These are phyloP conservation scores for Enteromius argenteus DNA, from an alignment of 2,797 vertebrate genomes.

Conservation along the genomic window DNA sequence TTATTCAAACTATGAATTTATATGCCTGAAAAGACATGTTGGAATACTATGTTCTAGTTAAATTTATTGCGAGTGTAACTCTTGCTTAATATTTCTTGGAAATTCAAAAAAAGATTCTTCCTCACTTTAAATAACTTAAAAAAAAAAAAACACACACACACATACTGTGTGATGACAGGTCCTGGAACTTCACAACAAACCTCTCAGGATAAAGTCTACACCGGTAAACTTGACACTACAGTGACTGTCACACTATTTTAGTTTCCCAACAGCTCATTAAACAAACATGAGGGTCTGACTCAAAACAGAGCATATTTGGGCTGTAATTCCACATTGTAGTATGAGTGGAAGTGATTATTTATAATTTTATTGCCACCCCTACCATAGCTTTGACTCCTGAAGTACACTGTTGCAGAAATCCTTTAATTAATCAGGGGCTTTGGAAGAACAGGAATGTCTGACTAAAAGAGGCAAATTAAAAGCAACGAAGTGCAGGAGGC, in stretches of 20 bases:
- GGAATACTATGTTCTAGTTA: background rate
- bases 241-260: slow-evolving; percentile 26
- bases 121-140: slow-evolving; percentile 2
- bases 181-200: background rate
- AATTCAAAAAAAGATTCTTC: background rate
- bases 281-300: slow-evolving; percentile 40
- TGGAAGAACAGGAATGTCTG: slow-evolving; percentile 17
- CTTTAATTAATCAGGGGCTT: slow-evolving; percentile 39
- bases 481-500: slow-evolving; percentile 54
- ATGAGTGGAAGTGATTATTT: slow-evolving; percentile 16
- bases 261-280: slow-evolving; percentile 36
- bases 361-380: background rate
- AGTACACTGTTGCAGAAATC: slow-evolving; percentile 23
- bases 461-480: slow-evolving; percentile 50
- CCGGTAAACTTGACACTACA: slow-evolving; percentile 13
- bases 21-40: background rate
- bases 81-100: background rate
- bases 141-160: background rate
- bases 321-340: background rate
- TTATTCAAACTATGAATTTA: background rate
- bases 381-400: background rate
- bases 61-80: background rate
- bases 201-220: background rate
- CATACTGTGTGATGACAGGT: slow-evolving; percentile 1
- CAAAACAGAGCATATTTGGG: slow-evolving; percentile 27